Base-by-base conservation (phyloP, 2,113 vertebrate species). In the Syngnathus floridae region DNA sequence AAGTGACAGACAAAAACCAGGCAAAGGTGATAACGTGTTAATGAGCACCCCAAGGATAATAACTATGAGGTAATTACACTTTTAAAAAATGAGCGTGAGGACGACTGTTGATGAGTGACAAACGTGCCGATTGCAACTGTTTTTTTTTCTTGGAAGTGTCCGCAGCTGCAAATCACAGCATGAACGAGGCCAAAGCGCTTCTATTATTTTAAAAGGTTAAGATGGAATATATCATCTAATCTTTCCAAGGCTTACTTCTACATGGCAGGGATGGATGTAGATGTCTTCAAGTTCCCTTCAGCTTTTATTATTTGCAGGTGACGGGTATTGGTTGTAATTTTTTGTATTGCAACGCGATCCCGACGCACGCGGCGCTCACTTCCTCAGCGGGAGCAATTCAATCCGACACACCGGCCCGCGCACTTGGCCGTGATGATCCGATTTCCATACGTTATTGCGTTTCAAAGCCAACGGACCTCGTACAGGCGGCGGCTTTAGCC, bases 11-110 rank as follows among this genome's bases (percentile, higher is more conserved):
- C 76, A 62, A 8, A 40, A 78, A 74, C 66, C 70, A 70, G 38
- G 46, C 77, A 38, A 45, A 21, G 84, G 83, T 85, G 83, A 85
- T 87, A 88, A 79, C 83, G 69, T 68, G 67, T 75, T 77, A 82
- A 81, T 78, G 86, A 72, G 46, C 74, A 41, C 37, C 62, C 54
- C 62, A 70, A 43, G 63, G 76, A 77, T 76, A 89, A 88, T 79
- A 88, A 87, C 86, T 78, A 79, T 58, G 40, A 70, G 64, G 71
- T 78, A 85, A 83, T 84, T 71, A 72, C 0, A 61, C 51, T 51
- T 70, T 84, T 73, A 66, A 64, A 31, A 75, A 79, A 73, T 37
- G 51, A 65, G 37, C 37, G 22, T 16, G 36, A 38, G 63, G 54
- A 43, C 64, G n/a, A 69, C 63, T 1, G 14, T 62, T 31, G 4